phyloP scores from a whole-genome alignment of 2,113 vertebrate species.

The Aptenodytes patagonicus region DNA sequence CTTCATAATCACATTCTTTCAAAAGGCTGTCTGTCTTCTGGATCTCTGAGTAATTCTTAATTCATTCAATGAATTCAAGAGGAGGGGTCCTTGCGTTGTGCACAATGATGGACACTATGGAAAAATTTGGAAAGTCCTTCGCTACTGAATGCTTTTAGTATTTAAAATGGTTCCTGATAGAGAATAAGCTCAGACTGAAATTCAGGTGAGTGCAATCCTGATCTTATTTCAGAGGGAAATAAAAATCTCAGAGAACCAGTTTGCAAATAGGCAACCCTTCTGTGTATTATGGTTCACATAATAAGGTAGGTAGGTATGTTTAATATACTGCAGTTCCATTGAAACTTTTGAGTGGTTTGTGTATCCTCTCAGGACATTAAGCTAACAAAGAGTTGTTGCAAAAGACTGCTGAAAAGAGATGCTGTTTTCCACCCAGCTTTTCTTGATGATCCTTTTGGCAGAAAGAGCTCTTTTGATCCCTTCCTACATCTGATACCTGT shows the following conservation, averaged over 20 bases:
- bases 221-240: neutral
- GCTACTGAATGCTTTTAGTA: neutral
- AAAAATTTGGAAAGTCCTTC: neutral
- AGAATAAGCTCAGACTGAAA: neutral
- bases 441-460: neutral
- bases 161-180: neutral
- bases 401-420: neutral
- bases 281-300: neutral
- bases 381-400: neutral
- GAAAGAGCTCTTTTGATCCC: neutral
- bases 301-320: neutral
- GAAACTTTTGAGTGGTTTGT: neutral
- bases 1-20: neutral
- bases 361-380: neutral
- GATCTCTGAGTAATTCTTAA: neutral
- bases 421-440: neutral
- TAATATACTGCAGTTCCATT: accelerated
- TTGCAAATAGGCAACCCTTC: neutral
- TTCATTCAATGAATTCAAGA: neutral
- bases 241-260: neutral
- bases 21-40: neutral
- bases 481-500: neutral
- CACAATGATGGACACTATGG: accelerated
- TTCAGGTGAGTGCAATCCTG: neutral
- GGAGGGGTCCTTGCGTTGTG: neutral